Conservation (phyloP, 2,888 invertebrate species). For the Sicus ferrugineus region DNA sequence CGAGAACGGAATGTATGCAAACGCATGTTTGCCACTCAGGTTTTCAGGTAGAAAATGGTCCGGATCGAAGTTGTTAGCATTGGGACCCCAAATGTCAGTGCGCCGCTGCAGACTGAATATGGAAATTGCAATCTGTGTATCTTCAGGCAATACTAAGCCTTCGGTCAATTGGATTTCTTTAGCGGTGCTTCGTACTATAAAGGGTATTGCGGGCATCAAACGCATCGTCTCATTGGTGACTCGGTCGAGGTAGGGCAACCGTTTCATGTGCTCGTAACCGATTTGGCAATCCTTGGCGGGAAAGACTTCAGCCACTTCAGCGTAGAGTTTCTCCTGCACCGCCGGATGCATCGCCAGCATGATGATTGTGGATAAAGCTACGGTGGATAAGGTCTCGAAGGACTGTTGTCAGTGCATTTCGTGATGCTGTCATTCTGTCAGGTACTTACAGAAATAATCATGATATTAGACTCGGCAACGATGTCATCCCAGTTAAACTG, state of each 20-base stretch:
- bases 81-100: constrained; percentile 47
- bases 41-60: constrained; percentile 47
- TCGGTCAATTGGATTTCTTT: constrained; percentile 39
- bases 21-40: constrained; percentile 43
- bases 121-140: constrained; percentile 39
- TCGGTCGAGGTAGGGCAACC: constrained; percentile 49
- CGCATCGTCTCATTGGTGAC: constrained; percentile 48
- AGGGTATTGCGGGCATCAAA: constrained; percentile 44
- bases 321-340: constrained; percentile 42
- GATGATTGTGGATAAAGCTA: constrained; percentile 37
- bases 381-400: constrained; percentile 45
- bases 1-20: constrained; percentile 51
- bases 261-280: constrained; percentile 40
- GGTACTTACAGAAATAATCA: constrained; percentile 42
- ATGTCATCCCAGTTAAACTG: constrained; percentile 43
- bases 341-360: constrained; percentile 45
- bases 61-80: constrained; percentile 46
- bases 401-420: constrained; percentile 36
- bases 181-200: constrained; percentile 43
- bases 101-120: constrained; percentile 46
- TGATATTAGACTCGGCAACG: constrained; percentile 44
- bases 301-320: constrained; percentile 40
- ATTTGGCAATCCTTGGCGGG: constrained; percentile 43
- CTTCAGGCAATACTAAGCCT: constrained; percentile 42
- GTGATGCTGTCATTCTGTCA: not conserved